These are phyloP conservation scores for Hypanus sabinus DNA, from an alignment of 2,113 vertebrate species.

Conservation along the genomic window DNA sequence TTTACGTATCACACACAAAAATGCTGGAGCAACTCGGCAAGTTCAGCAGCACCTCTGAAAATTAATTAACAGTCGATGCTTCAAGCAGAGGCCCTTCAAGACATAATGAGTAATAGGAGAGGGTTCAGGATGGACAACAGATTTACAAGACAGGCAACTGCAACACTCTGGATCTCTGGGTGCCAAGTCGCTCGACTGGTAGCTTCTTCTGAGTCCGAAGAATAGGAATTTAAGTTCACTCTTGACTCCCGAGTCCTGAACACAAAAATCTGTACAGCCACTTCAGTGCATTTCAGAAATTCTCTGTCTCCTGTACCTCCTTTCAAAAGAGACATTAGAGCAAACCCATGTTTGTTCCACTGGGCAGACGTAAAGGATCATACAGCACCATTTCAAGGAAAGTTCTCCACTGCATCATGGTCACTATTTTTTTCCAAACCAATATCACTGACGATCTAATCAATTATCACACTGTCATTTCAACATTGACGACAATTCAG, in stretches of 20 bases:
- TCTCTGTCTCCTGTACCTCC: too few species aligned
- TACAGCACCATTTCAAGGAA: background rate
- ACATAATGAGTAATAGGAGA: background rate
- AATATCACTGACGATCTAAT: background rate
- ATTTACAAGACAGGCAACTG: background rate
- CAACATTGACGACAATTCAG: background rate
- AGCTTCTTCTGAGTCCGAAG: background rate
- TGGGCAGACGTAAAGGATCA: background rate
- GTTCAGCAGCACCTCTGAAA: too few species aligned
- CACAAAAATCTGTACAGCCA: background rate
- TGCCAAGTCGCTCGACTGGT: background rate
- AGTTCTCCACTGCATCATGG: background rate
- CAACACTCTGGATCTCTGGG: background rate
- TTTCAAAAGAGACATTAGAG: background rate
- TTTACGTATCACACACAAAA: background rate
- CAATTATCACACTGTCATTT: background rate
- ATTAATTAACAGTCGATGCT: too few species aligned
- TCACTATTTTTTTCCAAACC: background rate
- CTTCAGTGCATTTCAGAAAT: too few species aligned
- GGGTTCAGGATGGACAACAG: background rate
- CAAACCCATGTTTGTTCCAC: background rate
- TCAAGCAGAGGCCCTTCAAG: too few species aligned
- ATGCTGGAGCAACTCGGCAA: too few species aligned
- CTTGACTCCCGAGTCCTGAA: background rate
- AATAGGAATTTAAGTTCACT: background rate